These are phyloP conservation scores for Ennomos erosarius DNA, from an alignment of 2,888 invertebrate genomes.

Conservation along the genomic window DNA sequence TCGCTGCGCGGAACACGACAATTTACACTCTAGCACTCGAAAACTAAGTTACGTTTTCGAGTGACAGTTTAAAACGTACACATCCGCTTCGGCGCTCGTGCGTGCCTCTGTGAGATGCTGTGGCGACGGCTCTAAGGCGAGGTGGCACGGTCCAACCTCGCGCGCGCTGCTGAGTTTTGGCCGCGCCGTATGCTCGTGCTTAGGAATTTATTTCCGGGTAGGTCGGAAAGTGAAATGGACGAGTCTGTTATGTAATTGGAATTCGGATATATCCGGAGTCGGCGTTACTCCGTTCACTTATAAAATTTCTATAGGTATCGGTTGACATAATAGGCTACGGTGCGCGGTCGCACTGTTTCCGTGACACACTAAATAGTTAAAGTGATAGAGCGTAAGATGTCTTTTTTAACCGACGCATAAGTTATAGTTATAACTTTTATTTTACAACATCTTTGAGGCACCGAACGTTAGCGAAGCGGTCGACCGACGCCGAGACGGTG, in stretches of 20 bases:
- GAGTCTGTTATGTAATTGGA: slow-evolving; percentile 85
- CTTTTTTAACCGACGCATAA: slow-evolving; percentile 52
- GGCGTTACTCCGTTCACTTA: slow-evolving; percentile 82
- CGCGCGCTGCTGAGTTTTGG: slow-evolving; percentile 60
- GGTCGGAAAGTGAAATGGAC: slow-evolving; percentile 85
- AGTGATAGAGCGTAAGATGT: slow-evolving; percentile 66
- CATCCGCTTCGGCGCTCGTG: slow-evolving; percentile 81
- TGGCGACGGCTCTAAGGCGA: slow-evolving; percentile 55
- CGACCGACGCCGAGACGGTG: slow-evolving; percentile 29
- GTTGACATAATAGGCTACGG: slow-evolving; percentile 77
- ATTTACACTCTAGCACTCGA: slow-evolving; percentile 74
- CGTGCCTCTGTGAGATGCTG: slow-evolving; percentile 58
- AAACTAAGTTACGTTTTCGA: slow-evolving; percentile 75
- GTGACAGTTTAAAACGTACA: slow-evolving; percentile 68
- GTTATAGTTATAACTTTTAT: slow-evolving; percentile 50
- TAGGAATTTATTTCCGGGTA: slow-evolving; percentile 86
- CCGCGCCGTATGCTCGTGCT: slow-evolving; percentile 82
- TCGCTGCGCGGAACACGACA: slow-evolving; percentile 60
- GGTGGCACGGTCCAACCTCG: slow-evolving; percentile 60
- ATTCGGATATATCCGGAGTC: slow-evolving; percentile 85
- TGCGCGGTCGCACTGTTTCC: slow-evolving; percentile 57
- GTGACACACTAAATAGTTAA: slow-evolving; percentile 61
- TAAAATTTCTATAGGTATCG: slow-evolving; percentile 77
- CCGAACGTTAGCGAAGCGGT: slow-evolving; percentile 25
- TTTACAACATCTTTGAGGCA: slow-evolving; percentile 45